phyloP scores from a whole-genome alignment of 1,140 invertebrate genomes.

The Drosophila tani region DNA sequence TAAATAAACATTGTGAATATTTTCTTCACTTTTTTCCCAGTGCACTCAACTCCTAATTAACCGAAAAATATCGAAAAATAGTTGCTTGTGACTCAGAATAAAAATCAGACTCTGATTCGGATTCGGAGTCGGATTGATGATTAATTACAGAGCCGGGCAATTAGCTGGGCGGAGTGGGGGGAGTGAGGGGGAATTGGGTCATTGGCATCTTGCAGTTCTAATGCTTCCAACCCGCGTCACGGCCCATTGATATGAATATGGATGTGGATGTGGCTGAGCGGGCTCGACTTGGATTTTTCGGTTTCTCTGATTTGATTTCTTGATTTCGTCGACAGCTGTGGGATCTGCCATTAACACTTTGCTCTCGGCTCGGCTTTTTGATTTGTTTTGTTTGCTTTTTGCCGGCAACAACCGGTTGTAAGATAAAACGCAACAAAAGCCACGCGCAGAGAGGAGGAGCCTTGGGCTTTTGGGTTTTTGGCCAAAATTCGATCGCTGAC shows the following conservation, averaged over 20 bases:
- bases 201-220: conserved; percentile 69
- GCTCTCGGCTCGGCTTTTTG: conserved; percentile 6
- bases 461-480: conserved; percentile 47
- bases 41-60: conserved; percentile 28
- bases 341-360: conserved; percentile 42
- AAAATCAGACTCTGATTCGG: conserved; percentile 5
- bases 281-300: conserved; percentile 18
- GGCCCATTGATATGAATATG: conserved; percentile 51
- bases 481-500: conserved; percentile 49
- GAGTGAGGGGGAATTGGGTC: conserved; percentile 38
- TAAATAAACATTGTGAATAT: not conserved
- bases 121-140: conserved; percentile 31
- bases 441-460: conserved; percentile 43
- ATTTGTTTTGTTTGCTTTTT: conserved; percentile 48
- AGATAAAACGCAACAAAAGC: conserved; percentile 35
- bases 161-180: conserved; percentile 15
- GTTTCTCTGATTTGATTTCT: conserved; percentile 21
- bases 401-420: conserved; percentile 58
- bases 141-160: conserved; percentile 53
- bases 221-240: conserved; percentile 60
- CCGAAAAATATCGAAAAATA: conserved; percentile 40
- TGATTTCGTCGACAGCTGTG: conserved; percentile 36
- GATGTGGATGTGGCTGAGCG: conserved; percentile 19
- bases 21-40: not conserved
- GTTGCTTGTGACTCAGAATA: conserved; percentile 17